Evolutionary conservation across 2,797 vertebrate genomes (phyloP), one percentile per base, ranked within the genome.

Genomic region (Sebastolobus altivelis): DNA sequence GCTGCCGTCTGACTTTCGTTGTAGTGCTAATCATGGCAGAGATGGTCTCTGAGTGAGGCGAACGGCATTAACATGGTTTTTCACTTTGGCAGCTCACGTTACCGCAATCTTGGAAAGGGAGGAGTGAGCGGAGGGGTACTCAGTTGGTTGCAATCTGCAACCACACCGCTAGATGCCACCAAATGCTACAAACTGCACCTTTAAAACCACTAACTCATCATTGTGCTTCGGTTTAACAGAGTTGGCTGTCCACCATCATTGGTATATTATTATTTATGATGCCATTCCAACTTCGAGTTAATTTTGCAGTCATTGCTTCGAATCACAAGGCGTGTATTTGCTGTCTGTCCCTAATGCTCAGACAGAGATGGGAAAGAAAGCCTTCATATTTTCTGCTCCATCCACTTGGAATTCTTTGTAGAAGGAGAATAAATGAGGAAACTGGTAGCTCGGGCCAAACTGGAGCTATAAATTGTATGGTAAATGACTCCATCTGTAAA

Each of bases 321-420:
- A 14, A 54, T 73, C 46, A 38, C 55, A 16, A 25, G 18, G 43
- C 13, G 4, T 55, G 1, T 29, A 56, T 54, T 37, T 69, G 52
- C 35, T 56, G 25, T 55, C 63, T 35, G 59, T 75, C 38, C 6
- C 20, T 37, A 33, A 75, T 38, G 35, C 59, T 70, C 7, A 12
- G 22, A 49, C 11, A 27, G 22, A 72, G 13, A 20, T 6, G 6
- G 29, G 27, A 63, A 59, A 37, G 7, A 38, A 43, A 65, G 27
- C 20, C 29, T 16, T 63, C 13, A 14, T 22, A 35, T 81, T 75
- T 87, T 72, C 58, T 49, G 35, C 66, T 73, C 29, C 11, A 66
- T 25, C 25, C 40, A 60, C n/a, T 25, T 61, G 9, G 75, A 69
- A 31, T 14, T 35, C 10, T 52, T 54, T 56, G 20, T 8, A 27